Percentiles rank a stretch among this genome's conserved stretches.
These are phyloP conservation scores for Schlechtendalia chinensis DNA, from an alignment of 1,140 invertebrate species.

Conservation along the genomic window DNA sequence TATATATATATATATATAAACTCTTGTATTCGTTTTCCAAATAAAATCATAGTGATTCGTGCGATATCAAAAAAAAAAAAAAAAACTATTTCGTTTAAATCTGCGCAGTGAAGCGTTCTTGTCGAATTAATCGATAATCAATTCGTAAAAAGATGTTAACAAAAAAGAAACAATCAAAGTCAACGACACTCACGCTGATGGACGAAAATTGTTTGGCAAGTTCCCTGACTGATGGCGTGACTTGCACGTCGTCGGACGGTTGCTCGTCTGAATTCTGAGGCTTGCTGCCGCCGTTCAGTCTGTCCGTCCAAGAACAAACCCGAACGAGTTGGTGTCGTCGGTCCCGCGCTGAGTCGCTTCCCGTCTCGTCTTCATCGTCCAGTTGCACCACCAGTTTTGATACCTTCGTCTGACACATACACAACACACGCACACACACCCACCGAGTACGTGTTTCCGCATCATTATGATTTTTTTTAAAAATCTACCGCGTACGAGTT, in stretches of 20 bases:
- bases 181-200: neutral
- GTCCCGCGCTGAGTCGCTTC: neutral
- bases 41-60: no score
- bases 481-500: no score
- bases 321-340: conserved; percentile 34
- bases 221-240: conserved; percentile 54
- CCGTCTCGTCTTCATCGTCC: neutral
- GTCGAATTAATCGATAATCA: no score
- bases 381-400: conserved; percentile 12
- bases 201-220: conserved; percentile 54
- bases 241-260: neutral
- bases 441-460: neutral
- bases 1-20: no score
- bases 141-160: no score
- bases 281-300: neutral
- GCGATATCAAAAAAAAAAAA: no score
- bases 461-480: neutral
- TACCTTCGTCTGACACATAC: conserved; percentile 24
- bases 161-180: neutral
- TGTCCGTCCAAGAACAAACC: conserved; percentile 47
- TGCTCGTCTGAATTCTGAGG: neutral
- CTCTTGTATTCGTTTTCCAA: no score
- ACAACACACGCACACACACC: conserved; percentile 23
- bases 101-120: no score
- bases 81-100: no score